Evolutionary conservation across 2,888 invertebrate genomes (phyloP).

Genomic region (Lycophotia porphyrea): DNA sequence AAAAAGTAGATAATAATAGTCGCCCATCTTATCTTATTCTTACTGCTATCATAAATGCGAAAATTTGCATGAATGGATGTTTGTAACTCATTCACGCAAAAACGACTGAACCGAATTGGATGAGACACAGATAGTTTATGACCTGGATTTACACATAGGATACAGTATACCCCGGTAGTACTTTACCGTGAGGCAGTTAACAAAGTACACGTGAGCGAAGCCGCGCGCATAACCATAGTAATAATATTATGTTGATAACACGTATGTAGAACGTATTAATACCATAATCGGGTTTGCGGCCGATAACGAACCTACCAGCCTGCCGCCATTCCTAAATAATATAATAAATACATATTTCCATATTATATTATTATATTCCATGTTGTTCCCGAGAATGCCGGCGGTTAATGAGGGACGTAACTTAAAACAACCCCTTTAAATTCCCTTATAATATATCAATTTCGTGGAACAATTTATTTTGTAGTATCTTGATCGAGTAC

Average conservation of each 20-base stretch:
- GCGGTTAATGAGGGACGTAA: conserved; percentile 58
- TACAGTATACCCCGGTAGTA: not conserved
- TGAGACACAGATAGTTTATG: not conserved
- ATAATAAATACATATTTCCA: conserved; percentile 38
- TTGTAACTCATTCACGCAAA: not conserved
- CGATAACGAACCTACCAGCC: conserved; percentile 6
- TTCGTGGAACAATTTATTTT: conserved; percentile 43
- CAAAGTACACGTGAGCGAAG: not conserved
- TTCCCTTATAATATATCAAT: conserved; percentile 34
- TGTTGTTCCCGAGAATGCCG: conserved; percentile 19
- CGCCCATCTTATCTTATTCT: not conserved
- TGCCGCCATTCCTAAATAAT: conserved; percentile 6
- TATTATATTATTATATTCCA: conserved; percentile 40
- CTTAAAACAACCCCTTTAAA: conserved; percentile 53
- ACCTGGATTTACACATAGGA: not conserved
- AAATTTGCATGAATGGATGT: not conserved
- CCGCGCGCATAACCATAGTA: not conserved
- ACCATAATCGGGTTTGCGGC: not conserved
- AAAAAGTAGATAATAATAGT: no score
- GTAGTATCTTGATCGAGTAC: not conserved
- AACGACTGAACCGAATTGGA: not conserved
- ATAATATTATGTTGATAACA: not conserved
- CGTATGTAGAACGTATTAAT: conserved; percentile 2
- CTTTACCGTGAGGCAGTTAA: not conserved
- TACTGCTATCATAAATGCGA: not conserved